Evolutionary conservation across 2,113 vertebrate genomes (phyloP).

Genomic region (Triplophysa tibetana): DNA sequence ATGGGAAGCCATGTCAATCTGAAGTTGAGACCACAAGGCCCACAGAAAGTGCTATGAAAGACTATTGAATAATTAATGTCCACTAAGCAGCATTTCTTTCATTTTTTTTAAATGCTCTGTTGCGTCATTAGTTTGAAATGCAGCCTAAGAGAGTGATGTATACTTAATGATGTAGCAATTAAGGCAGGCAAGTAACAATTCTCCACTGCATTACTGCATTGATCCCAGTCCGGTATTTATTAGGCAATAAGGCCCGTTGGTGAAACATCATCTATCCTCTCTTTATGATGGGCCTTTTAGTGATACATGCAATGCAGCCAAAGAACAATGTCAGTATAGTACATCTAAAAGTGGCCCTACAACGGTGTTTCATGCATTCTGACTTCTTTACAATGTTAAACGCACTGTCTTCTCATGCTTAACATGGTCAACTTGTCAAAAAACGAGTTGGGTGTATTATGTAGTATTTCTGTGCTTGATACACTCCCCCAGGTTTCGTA

Average conservation of each 20-base stretch:
- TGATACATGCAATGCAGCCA: neutral
- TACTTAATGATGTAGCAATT: constrained; percentile 24
- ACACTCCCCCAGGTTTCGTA: no score
- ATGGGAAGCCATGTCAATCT: neutral
- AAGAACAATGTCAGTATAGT: neutral
- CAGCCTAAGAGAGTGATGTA: constrained; percentile 6
- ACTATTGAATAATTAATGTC: constrained; percentile 1
- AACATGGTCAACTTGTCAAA: no score
- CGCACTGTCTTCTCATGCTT: no score
- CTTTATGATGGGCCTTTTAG: neutral
- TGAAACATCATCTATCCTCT: neutral
- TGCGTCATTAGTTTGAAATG: constrained; percentile 1
- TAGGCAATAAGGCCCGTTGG: neutral
- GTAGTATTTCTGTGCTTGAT: no score
- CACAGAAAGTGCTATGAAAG: neutral
- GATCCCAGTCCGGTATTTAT: constrained; percentile 11
- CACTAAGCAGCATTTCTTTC: neutral
- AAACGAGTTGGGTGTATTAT: no score
- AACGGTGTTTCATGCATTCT: no score
- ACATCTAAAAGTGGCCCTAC: no score
- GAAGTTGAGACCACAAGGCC: neutral
- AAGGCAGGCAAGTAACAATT: neutral
- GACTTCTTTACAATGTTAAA: no score
- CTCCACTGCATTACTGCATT: neutral
- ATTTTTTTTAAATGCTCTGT: constrained; percentile 15